phyloP scores from a whole-genome alignment of 1,140 invertebrate species.

The Drosophila eugracilis region DNA sequence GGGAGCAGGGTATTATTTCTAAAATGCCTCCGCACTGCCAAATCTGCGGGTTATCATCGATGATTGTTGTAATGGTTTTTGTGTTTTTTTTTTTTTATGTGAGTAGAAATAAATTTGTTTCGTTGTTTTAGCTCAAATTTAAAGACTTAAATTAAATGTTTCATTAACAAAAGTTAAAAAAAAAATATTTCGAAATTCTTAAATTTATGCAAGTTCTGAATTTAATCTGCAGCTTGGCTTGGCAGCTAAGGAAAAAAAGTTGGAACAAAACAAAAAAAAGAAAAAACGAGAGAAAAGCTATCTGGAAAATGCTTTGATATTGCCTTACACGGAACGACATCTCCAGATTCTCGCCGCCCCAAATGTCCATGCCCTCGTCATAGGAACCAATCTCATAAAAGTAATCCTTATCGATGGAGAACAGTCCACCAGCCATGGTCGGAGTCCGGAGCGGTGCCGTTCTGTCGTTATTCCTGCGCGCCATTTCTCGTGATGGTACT shows the following conservation, averaged over 20 bases:
- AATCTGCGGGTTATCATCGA: conserved; percentile 88
- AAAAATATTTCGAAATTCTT: conserved; percentile 16
- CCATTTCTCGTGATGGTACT: conserved; percentile 97
- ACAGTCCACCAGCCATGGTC: conserved; percentile 99
- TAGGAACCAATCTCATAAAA: conserved; percentile 99
- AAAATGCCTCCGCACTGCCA: conserved; percentile 98
- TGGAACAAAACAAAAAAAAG: conserved; percentile 47
- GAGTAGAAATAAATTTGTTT: conserved; percentile 47
- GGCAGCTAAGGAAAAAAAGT: conserved; percentile 47
- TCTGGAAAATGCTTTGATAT: conserved; percentile 23
- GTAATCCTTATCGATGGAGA: conserved; percentile 98
- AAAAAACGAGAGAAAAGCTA: conserved; percentile 29
- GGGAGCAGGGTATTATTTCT: conserved; percentile 98
- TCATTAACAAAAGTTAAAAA: conserved; percentile 22
- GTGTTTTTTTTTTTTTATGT: conserved; percentile 49
- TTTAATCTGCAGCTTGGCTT: conserved; percentile 69
- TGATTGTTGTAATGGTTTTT: conserved; percentile 56
- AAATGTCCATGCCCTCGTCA: conserved; percentile 99
- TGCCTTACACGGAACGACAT: conserved; percentile 98
- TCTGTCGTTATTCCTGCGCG: conserved; percentile 94
- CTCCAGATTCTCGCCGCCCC: conserved; percentile 99
- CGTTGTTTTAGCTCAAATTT: conserved; percentile 19
- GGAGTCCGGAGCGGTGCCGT: conserved; percentile 96
- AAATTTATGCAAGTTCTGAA: conserved; percentile 31
- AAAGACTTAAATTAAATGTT: conserved; percentile 40